Conservation (phyloP, 2,888 invertebrate species). For the Suillia variegata region DNA sequence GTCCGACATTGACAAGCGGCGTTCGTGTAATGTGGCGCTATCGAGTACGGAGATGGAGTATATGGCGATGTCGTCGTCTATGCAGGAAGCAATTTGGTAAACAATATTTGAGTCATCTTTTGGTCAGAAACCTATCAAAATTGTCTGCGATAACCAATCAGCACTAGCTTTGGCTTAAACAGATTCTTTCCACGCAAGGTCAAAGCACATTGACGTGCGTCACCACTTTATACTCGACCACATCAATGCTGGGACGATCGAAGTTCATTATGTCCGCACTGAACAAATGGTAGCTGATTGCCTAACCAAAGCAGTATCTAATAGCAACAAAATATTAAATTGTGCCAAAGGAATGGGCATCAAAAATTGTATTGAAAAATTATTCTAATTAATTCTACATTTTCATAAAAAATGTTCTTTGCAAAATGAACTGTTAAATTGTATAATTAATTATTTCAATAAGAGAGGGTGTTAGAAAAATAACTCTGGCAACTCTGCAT, state of each 20-base stretch:
- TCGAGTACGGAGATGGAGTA: constrained; percentile 11
- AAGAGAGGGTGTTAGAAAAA: neutral
- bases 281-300: constrained; percentile 14
- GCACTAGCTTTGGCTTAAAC: constrained; percentile 17
- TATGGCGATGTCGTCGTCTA: constrained; percentile 11
- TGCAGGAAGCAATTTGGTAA: constrained; percentile 12
- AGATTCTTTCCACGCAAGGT: constrained; percentile 14
- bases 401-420: neutral
- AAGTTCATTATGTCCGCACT: constrained; percentile 9
- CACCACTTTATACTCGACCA: constrained; percentile 12
- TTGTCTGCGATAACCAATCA: constrained; percentile 20
- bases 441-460: neutral
- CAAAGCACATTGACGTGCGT: constrained; percentile 19
- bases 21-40: constrained; percentile 14
- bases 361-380: neutral
- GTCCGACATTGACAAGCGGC: constrained; percentile 13
- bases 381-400: neutral
- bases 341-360: neutral
- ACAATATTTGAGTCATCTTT: neutral
- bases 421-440: neutral
- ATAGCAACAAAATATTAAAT: neutral
- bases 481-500: too few relatives aligned
- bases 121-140: constrained; percentile 6
- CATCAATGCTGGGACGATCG: constrained; percentile 2
- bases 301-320: neutral